Conservation (phyloP, 1,140 invertebrate genomes). For the Drosophila nigrodunni region DNA sequence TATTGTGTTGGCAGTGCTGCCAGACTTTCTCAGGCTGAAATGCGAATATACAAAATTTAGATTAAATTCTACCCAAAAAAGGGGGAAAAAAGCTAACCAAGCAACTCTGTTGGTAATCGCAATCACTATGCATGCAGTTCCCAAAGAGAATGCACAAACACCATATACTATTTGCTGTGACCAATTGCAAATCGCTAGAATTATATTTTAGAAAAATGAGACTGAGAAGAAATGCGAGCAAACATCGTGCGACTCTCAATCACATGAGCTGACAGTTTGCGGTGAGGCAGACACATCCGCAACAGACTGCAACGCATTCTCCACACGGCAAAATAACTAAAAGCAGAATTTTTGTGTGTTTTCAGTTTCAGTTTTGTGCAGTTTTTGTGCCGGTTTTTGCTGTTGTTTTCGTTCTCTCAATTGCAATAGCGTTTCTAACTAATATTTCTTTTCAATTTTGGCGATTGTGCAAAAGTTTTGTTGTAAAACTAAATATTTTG, state of each 20-base stretch:
- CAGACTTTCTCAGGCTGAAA: too few relatives aligned
- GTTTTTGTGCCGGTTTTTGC: constrained; percentile 17
- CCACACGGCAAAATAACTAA: constrained; percentile 40
- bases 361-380: constrained; percentile 28
- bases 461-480: constrained; percentile 58
- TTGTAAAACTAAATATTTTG: constrained; percentile 80
- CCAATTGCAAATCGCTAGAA: constrained; percentile 57
- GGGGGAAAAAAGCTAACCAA: too few relatives aligned
- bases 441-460: constrained; percentile 80
- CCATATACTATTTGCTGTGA: constrained; percentile 19
- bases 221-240: not conserved
- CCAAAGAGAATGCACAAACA: constrained; percentile 5
- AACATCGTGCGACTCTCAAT: constrained; percentile 51
- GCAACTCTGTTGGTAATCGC: not conserved
- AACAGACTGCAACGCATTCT: constrained; percentile 34
- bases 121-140: constrained; percentile 6
- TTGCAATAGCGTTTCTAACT: constrained; percentile 42
- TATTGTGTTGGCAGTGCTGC: too few relatives aligned
- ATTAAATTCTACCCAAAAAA: too few relatives aligned
- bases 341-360: constrained; percentile 45
- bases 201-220: constrained; percentile 28
- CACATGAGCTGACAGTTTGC: constrained; percentile 66
- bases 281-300: constrained; percentile 39
- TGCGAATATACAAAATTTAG: too few relatives aligned
- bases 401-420: constrained; percentile 21